Evolutionary conservation across 2,113 vertebrate species (phyloP), one percentile per base, ranked within the genome.

Genomic region (Nestor notabilis): DNA sequence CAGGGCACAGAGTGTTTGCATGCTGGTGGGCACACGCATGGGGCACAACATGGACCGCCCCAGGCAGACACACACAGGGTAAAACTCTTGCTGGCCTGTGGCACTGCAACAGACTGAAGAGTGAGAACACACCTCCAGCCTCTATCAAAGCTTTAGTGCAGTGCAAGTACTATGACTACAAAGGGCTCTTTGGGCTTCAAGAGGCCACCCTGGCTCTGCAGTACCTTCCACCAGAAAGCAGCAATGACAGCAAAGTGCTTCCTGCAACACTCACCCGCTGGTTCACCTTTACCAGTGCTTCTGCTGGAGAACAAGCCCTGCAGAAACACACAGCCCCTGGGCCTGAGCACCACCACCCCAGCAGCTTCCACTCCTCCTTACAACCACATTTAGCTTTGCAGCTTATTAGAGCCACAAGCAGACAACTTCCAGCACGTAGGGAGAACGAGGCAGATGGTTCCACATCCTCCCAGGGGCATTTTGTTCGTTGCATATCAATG

Each of bases 81-180:
- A 37, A 12, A 17, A 9, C 41, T 11, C 3, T 11, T 10, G 52
- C 77, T 17, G 20, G 46, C 29, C 46, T 28, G 27, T 0, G 28
- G 68, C 5, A 10, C 17, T 4, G 2, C 2, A 3, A 31, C 49
- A 60, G 78, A n/a, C 18, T 41, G 14, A 43, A 49, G 15, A 56
- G 56, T 11, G 29, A 47, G 69, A 35, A n/a, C 81, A 16, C 93
- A 97, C 97, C 88, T 96, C 95, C 12, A 97, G 66, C 55, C 95
- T 94, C 83, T 96, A 53, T 97, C 92, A 65, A 93, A 96, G 90
- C 82, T 96, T 76, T 92, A 31, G 97, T 97, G 83, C 97, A 98
- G 94, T 97, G 94, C 65, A 29, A 16, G 31, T 33, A 8, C 71
- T 16, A 27, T 1, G 4, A 21, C 43, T 39, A 39, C 35, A 75